Evolutionary conservation across 2,888 invertebrate genomes (phyloP), one percentile per base, ranked within the genome.

Genomic region (Myathropa florea): DNA sequence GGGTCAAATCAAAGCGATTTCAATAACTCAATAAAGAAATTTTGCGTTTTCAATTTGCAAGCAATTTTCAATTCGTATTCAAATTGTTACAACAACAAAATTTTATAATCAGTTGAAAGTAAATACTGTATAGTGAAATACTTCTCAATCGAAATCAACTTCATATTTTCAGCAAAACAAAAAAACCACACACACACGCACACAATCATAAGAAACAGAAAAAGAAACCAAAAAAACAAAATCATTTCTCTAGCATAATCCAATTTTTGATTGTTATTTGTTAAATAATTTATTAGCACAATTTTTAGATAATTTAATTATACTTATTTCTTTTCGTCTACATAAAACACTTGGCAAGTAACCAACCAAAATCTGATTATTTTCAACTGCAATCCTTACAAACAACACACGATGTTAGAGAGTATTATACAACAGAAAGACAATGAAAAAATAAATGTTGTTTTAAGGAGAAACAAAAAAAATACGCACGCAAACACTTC

Each of bases 201-300:
- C 39, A 46, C n/a, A 46, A 1, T 39, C 7, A 55, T 3, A 12
- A 12, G 12, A 14, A 59, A 59, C 1, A 2, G 7, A n/a, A 61
- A 30, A 61, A 30, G 0, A 2, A 26, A 18, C 18, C 24, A 26
- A 60, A 18, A 67, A 75, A 73, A 61, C 63, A 82, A 55, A 12
- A 33, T 2, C 33, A 33, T 61, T 63, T 68, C 76, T 83, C 68
- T 73, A 79, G 83, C 75, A 75, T 83, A 86, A 79, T 86, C 78
- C 71, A 75, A 63, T 70, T 61, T 82, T 73, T 57, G 26, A 83
- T 83, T 79, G 83, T 86, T 86, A 83, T 86, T 75, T 86, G 68
- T 77, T 70, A 86, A 83, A 86, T 83, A 30, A 83, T 86, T 86
- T 85, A 82, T 85, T 85, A 85, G 85, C 82, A 82, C 72, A 85